Conservation (phyloP, 1,140 invertebrate genomes). For the Phortica variegata region DNA sequence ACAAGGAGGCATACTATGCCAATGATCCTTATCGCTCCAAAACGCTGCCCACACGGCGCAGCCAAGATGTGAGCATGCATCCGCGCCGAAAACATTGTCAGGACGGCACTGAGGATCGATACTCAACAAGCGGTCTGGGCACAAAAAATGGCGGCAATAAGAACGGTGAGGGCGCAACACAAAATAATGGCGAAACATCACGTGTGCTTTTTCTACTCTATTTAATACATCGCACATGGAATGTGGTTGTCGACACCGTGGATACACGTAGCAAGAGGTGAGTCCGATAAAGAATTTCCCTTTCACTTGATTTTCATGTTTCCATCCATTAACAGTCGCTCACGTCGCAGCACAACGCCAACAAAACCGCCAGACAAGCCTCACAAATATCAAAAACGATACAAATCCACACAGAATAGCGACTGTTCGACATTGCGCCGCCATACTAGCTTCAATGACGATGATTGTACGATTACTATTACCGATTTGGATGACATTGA, state of each 20-base stretch:
- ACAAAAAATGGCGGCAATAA: background rate
- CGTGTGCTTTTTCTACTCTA: conserved; percentile 67
- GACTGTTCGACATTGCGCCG: background rate
- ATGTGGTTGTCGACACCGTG: conserved; percentile 64
- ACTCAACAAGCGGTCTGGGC: conserved; percentile 36
- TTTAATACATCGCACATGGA: conserved; percentile 71
- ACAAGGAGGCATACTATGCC: conserved; percentile 36
- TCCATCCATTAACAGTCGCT: conserved; percentile 22
- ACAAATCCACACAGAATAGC: no score
- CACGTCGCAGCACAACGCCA: conserved; percentile 8
- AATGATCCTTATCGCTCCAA: conserved; percentile 40
- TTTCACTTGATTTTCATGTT: background rate
- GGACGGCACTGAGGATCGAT: background rate
- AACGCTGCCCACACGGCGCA: conserved; percentile 33
- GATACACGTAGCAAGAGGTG: conserved; percentile 62
- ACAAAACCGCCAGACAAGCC: conserved; percentile 7
- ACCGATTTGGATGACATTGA: conserved; percentile 35
- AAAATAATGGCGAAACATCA: conserved; percentile 58
- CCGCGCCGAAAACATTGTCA: no score
- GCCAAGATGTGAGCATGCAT: conserved; percentile 10
- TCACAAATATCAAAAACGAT: no score
- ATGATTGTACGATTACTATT: conserved; percentile 52
- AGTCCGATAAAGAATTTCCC: conserved; percentile 5
- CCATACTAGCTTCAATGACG: conserved; percentile 15
- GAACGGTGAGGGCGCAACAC: conserved; percentile 3